Evolutionary conservation across 2,888 invertebrate species (phyloP).

Genomic region (Eupsilia transversa): DNA sequence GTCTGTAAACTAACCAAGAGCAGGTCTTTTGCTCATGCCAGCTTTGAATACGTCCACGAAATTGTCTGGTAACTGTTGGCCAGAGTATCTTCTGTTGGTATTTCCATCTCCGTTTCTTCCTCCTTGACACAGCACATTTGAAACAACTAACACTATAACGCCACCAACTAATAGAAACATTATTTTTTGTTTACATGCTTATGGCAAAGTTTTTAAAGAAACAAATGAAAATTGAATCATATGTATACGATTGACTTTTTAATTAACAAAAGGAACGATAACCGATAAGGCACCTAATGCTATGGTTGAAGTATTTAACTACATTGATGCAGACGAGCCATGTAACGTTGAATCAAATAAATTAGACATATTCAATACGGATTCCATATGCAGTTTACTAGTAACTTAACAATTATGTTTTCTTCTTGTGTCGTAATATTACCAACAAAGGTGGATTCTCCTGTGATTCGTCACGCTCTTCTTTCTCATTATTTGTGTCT

Average conservation of each 20-base stretch:
- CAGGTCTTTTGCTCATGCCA: slow-evolving; percentile 63
- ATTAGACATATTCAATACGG: slow-evolving; percentile 10
- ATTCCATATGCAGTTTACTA: slow-evolving; percentile 13
- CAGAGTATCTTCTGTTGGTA: neutral
- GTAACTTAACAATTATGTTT: slow-evolving; percentile 5
- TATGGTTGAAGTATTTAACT: slow-evolving; percentile 49
- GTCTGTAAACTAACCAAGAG: slow-evolving; percentile 69
- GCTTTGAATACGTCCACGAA: slow-evolving; percentile 74
- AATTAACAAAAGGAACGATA: slow-evolving; percentile 51
- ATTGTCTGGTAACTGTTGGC: slow-evolving; percentile 45
- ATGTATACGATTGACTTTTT: slow-evolving; percentile 59
- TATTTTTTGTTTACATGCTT: slow-evolving; percentile 44
- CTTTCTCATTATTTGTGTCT: neutral
- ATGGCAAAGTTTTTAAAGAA: slow-evolving; percentile 4
- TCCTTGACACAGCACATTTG: slow-evolving; percentile 36
- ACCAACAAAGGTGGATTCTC: slow-evolving; percentile 43
- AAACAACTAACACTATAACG: slow-evolving; percentile 40
- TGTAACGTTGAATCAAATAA: slow-evolving; percentile 22
- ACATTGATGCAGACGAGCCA: slow-evolving; percentile 8
- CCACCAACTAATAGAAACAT: slow-evolving; percentile 54
- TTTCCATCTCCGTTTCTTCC: neutral
- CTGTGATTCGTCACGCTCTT: neutral
- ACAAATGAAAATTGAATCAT: slow-evolving; percentile 38
- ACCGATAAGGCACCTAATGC: slow-evolving; percentile 53
- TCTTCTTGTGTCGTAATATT: slow-evolving; percentile 52